These are phyloP conservation scores for Beaufortia kweichowensis DNA, from an alignment of 2,113 vertebrate species.

Conservation along the genomic window DNA sequence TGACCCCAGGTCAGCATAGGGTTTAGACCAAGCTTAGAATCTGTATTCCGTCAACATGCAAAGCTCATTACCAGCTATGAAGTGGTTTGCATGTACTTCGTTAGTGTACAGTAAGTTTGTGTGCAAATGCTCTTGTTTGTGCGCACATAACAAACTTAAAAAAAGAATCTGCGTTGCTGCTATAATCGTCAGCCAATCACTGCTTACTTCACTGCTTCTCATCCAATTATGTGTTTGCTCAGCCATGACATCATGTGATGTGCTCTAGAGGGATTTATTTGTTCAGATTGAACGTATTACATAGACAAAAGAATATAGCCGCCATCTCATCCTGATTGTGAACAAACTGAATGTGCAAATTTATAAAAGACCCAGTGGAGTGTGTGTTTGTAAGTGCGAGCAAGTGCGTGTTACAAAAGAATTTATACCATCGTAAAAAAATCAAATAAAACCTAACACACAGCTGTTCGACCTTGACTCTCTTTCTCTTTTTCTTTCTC, in stretches of 20 bases:
- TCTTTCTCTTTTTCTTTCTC: neutral
- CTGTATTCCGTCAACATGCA: slow-evolving; percentile 20
- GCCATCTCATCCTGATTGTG: neutral
- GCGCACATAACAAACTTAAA: slow-evolving; percentile 15
- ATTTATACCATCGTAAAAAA: slow-evolving; percentile 32
- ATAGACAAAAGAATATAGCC: slow-evolving; percentile 7
- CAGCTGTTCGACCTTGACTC: slow-evolving; percentile 25
- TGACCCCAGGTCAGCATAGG: slow-evolving; percentile 25
- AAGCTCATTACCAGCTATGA: slow-evolving; percentile 42
- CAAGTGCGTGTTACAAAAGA: slow-evolving; percentile 25
- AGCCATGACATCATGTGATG: slow-evolving; percentile 20
- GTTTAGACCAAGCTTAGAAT: slow-evolving; percentile 12
- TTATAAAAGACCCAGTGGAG: neutral
- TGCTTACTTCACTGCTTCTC: slow-evolving; percentile 18
- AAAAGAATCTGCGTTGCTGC: slow-evolving; percentile 7
- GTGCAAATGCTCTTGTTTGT: neutral
- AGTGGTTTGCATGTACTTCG: slow-evolving; percentile 12
- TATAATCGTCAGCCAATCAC: neutral
- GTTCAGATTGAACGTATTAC: slow-evolving; percentile 5
- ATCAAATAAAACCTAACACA: slow-evolving; percentile 29
- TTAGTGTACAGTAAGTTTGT: slow-evolving; percentile 4
- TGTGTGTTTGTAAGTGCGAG: slow-evolving; percentile 18
- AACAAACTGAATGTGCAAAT: neutral
- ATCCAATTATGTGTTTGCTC: slow-evolving; percentile 41
- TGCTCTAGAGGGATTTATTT: slow-evolving; percentile 3